phyloP scores from a whole-genome alignment of 2,113 vertebrate genomes.

The Mesembrinibis cayennensis region DNA sequence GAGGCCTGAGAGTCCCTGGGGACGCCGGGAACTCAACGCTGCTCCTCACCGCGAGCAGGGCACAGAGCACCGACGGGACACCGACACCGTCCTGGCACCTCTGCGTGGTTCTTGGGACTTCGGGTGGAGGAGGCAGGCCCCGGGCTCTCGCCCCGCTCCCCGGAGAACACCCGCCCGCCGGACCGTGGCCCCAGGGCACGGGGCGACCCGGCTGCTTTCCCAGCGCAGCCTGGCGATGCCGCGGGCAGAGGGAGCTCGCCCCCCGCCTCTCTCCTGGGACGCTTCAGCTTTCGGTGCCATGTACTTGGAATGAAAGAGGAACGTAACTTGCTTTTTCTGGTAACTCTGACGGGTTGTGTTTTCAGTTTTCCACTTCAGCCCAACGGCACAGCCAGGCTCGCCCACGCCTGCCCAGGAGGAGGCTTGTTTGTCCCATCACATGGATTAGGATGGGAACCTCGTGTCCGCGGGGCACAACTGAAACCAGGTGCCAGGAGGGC shows the following conservation, averaged over 20 bases:
- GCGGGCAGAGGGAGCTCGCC: fast-evolving
- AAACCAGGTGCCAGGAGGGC: not conserved
- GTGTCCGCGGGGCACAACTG: fast-evolving
- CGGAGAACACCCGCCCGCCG: fast-evolving
- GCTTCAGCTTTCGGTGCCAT: fast-evolving
- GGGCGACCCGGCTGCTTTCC: no score
- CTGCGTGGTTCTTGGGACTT: fast-evolving
- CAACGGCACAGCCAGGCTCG: not conserved
- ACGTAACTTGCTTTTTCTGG: not conserved
- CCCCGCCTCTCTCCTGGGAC: fast-evolving
- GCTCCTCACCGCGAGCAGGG: fast-evolving
- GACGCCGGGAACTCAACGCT: not conserved
- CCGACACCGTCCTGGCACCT: fast-evolving
- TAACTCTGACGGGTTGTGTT: fast-evolving
- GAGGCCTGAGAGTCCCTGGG: not conserved
- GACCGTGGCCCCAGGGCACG: fast-evolving
- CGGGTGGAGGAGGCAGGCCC: not conserved
- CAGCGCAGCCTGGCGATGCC: not conserved
- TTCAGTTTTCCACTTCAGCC: not conserved
- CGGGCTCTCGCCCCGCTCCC: fast-evolving
- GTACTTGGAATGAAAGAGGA: constrained; percentile 5
- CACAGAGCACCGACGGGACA: not conserved
- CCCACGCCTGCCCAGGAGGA: fast-evolving
- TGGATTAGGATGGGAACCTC: not conserved
- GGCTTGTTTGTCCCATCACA: not conserved